A percentile compares a stretch with the other conserved stretches of the same genome.
phyloP scores from a whole-genome alignment of 2,797 vertebrate species.

The Loris lydekkerianus region DNA sequence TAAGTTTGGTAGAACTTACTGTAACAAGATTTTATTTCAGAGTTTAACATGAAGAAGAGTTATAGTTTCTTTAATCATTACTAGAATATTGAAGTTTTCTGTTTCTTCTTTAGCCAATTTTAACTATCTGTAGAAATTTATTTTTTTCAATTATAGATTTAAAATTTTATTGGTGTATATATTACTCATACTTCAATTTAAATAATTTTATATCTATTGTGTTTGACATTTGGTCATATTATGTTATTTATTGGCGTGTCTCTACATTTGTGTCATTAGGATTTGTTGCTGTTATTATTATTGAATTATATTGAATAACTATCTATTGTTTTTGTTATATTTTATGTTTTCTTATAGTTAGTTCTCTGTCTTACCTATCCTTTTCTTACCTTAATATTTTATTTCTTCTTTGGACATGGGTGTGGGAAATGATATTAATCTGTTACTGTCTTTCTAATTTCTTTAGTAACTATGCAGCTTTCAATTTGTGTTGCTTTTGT shows the following conservation, averaged over 20 bases:
- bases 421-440: background rate
- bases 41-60: background rate
- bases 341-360: background rate
- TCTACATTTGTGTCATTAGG: background rate
- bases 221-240: too few relatives aligned
- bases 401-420: background rate
- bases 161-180: background rate
- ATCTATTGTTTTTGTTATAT: background rate
- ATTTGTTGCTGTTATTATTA: background rate
- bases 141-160: background rate
- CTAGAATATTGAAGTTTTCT: background rate
- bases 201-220: too few relatives aligned
- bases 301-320: background rate
- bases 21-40: background rate
- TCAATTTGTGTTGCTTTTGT: background rate
- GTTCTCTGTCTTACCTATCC: background rate
- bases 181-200: background rate
- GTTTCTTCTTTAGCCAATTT: background rate
- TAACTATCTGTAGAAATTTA: background rate
- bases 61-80: background rate
- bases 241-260: background rate
- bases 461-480: background rate
- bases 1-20: background rate
- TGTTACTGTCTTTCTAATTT: background rate
- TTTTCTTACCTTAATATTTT: too few relatives aligned